Percentiles rank a stretch among this genome's conserved stretches.
phyloP scores from a whole-genome alignment of 2,888 invertebrate genomes.

The Elysia crispata region DNA sequence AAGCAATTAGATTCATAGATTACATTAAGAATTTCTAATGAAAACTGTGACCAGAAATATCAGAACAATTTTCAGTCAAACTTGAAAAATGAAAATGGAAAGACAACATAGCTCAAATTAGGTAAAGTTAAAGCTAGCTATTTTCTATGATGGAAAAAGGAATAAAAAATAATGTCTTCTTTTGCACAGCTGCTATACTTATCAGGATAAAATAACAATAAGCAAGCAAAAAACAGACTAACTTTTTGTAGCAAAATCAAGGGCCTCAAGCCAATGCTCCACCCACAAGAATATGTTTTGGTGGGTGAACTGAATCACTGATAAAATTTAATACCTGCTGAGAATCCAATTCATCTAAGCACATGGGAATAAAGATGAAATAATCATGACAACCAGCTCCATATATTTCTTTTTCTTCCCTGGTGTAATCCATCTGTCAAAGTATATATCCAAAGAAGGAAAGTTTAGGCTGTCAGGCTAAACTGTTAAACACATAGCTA shows the following conservation, averaged over 20 bases:
- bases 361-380: slow-evolving; percentile 79
- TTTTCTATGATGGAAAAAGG: too few species aligned
- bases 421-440: slow-evolving; percentile 63
- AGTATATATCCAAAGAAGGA: neutral
- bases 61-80: too few species aligned
- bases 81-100: too few species aligned
- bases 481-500: neutral
- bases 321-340: slow-evolving; percentile 30
- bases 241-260: too few species aligned
- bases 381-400: slow-evolving; percentile 96
- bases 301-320: too few species aligned
- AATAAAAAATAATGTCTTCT: too few species aligned
- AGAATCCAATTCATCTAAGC: slow-evolving; percentile 39
- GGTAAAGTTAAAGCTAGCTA: too few species aligned
- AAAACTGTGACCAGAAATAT: too few species aligned
- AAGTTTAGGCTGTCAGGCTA: too few species aligned
- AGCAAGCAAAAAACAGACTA: neutral
- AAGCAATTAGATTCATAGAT: neutral
- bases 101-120: too few species aligned
- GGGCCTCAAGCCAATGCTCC: neutral
- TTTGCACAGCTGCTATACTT: too few species aligned
- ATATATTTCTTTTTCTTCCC: slow-evolving; percentile 86
- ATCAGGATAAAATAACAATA: neutral
- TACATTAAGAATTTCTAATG: too few species aligned
- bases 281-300: neutral